These are phyloP conservation scores for Sinonovacula constricta DNA, from an alignment of 1,140 invertebrate species.

Conservation along the genomic window DNA sequence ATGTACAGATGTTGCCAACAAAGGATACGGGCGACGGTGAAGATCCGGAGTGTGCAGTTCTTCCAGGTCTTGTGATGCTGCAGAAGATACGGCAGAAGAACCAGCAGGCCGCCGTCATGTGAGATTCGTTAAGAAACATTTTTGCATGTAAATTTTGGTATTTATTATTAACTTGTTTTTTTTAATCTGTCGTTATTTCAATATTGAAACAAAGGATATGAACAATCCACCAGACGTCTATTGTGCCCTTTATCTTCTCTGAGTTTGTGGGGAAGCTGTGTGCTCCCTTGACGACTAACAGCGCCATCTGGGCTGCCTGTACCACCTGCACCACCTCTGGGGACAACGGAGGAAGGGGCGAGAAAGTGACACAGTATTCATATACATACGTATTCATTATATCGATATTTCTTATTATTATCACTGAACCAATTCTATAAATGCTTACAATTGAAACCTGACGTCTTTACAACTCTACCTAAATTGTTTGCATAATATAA, in stretches of 20 bases:
- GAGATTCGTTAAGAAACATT: slow-evolving; percentile 39
- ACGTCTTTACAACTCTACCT: no score
- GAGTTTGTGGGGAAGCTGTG: slow-evolving; percentile 95
- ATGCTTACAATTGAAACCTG: no score
- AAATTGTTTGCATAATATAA: no score
- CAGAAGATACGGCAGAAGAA: slow-evolving; percentile 97
- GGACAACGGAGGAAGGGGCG: slow-evolving; percentile 10
- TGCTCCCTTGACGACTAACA: slow-evolving; percentile 96
- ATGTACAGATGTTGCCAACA: no score
- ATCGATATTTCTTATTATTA: no score
- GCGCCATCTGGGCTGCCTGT: slow-evolving; percentile 56
- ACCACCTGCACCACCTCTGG: slow-evolving; percentile 63
- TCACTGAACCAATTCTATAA: no score
- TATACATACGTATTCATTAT: background rate
- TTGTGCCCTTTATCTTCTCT: slow-evolving; percentile 91
- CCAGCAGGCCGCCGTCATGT: slow-evolving; percentile 96
- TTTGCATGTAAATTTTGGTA: no score
- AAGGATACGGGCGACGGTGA: slow-evolving; percentile 92
- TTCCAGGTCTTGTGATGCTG: slow-evolving; percentile 96
- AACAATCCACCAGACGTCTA: slow-evolving; percentile 99
- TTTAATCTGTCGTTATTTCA: no score
- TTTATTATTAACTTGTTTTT: no score
- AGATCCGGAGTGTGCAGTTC: slow-evolving; percentile 97
- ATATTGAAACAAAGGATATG: no score
- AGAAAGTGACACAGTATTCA: no score